phyloP scores from a whole-genome alignment of 30 jellyfish, hydroid and myxozoan species.

The Aurelia aurita complex sp. Pacific region DNA sequence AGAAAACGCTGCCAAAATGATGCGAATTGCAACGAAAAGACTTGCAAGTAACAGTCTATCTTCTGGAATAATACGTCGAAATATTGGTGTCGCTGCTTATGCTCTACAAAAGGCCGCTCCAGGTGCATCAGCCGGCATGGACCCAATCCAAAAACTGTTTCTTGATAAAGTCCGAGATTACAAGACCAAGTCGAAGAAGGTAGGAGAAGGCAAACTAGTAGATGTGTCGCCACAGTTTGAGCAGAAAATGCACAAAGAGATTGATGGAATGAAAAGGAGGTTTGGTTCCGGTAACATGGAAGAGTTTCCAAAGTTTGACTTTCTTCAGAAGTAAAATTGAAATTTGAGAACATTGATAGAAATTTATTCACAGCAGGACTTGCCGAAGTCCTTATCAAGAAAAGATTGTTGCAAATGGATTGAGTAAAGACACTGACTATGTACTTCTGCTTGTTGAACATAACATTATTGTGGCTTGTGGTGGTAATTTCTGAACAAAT shows the following conservation, averaged over 20 bases:
- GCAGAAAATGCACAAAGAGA: slow-evolving; percentile 59
- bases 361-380: no score
- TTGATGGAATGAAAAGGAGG: slow-evolving; percentile 72
- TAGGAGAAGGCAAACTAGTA: slow-evolving; percentile 70
- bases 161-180: slow-evolving; percentile 78
- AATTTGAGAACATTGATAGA: no score
- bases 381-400: no score
- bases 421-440: no score
- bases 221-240: slow-evolving; percentile 77
- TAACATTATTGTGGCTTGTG: no score
- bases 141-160: slow-evolving; percentile 88
- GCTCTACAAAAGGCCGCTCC: slow-evolving; percentile 34
- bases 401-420: no score
- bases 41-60: no score
- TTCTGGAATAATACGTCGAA: slow-evolving; percentile 22
- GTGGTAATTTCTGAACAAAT: no score
- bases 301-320: slow-evolving; percentile 88
- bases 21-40: no score
- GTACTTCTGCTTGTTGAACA: no score
- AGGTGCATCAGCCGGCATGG: slow-evolving; percentile 24
- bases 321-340: slow-evolving; percentile 10
- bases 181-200: slow-evolving; percentile 65
- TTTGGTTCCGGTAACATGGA: slow-evolving; percentile 87
- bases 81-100: slow-evolving; percentile 58
- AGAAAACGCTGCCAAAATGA: no score